phyloP scores from a whole-genome alignment of 1,140 invertebrate species.

The Apocrypta bakeri region DNA sequence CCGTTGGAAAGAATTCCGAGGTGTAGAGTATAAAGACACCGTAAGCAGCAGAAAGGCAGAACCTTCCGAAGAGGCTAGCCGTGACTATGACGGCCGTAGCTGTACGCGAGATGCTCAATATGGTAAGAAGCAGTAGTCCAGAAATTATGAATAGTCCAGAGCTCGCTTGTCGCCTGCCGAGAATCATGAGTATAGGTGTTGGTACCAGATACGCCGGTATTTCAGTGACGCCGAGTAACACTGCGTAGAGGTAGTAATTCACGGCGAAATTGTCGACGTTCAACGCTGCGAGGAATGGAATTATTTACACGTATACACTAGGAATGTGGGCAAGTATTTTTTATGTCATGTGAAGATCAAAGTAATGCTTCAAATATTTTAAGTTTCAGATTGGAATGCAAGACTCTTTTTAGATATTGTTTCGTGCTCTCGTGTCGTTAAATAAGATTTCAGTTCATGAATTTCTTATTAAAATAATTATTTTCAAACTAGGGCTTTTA shows the following conservation, averaged over 20 bases:
- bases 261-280: slow-evolving; percentile 74
- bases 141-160: slow-evolving; percentile 70
- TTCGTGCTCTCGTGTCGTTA: no score
- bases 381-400: no score
- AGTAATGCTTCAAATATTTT: no score
- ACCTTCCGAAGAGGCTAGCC: slow-evolving; percentile 77
- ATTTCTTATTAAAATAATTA: no score
- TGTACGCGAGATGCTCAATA: slow-evolving; percentile 66
- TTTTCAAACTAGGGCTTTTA: no score
- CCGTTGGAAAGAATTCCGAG: slow-evolving; percentile 79
- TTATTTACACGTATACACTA: no score
- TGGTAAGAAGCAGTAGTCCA: slow-evolving; percentile 69
- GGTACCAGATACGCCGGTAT: slow-evolving; percentile 75
- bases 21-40: slow-evolving; percentile 79
- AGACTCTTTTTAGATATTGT: no score
- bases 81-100: slow-evolving; percentile 66
- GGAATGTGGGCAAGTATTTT: no score
- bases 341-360: no score
- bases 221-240: slow-evolving; percentile 73
- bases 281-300: slow-evolving; percentile 63
- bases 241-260: slow-evolving; percentile 72
- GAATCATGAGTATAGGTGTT: slow-evolving; percentile 69
- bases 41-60: slow-evolving; percentile 78
- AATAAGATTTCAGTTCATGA: no score
- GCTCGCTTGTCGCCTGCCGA: slow-evolving; percentile 69